A percentile compares a stretch with the other conserved stretches of the same genome.
phyloP scores from a whole-genome alignment of 2,797 vertebrate genomes.

The Helarctos malayanus region DNA sequence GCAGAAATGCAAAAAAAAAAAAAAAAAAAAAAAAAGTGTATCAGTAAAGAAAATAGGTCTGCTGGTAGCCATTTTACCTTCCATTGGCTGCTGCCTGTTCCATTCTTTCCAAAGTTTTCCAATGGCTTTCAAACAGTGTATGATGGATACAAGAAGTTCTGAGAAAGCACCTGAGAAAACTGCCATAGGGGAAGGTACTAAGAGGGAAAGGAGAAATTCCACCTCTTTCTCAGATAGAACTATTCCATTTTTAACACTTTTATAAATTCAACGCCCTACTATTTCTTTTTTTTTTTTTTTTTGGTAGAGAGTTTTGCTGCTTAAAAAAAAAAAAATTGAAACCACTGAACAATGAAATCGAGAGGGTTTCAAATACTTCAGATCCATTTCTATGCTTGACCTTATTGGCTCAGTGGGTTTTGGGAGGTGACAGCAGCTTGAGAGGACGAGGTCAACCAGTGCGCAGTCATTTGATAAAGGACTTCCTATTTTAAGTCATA shows the following conservation, averaged over 20 bases:
- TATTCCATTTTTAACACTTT: conserved; percentile 29
- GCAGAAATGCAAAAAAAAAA: background rate
- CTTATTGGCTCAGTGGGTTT: conserved; percentile 23
- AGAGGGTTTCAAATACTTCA: conserved; percentile 59
- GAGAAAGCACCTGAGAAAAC: background rate
- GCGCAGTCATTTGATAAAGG: conserved; percentile 5
- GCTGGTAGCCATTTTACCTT: background rate
- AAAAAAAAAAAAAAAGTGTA: background rate
- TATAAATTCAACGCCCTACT: background rate
- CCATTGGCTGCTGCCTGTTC: background rate
- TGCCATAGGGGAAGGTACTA: background rate
- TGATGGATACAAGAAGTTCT: background rate
- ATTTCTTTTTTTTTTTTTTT: background rate
- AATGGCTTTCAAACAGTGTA: background rate
- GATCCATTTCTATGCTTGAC: conserved; percentile 70
- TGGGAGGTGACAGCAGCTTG: background rate
- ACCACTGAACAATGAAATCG: conserved; percentile 5
- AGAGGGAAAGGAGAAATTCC: background rate
- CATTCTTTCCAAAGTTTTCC: background rate
- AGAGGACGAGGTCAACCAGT: conserved; percentile 20
- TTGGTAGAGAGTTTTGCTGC: background rate
- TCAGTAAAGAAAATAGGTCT: background rate
- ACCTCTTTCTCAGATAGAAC: background rate
- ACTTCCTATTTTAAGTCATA: conserved; percentile 58
- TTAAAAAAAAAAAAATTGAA: background rate